These are phyloP conservation scores for Megalops atlanticus DNA, from an alignment of 2,113 vertebrate species.

Conservation along the genomic window DNA sequence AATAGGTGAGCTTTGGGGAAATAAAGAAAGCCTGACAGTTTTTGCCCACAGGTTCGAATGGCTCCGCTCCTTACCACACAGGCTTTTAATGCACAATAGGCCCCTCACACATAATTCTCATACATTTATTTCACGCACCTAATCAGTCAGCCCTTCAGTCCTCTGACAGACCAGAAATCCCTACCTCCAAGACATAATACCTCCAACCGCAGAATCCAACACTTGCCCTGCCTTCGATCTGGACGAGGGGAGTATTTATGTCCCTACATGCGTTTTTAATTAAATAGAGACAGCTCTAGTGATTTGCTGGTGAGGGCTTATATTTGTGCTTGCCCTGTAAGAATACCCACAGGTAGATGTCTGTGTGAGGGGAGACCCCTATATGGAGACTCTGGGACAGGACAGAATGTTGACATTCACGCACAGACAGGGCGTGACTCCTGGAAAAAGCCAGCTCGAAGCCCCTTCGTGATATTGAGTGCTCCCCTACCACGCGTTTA, in stretches of 20 bases:
- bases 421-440: constrained; percentile 36
- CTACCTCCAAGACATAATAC: constrained; percentile 42
- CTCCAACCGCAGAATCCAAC: constrained; percentile 49
- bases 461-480: constrained; percentile 44
- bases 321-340: constrained; percentile 40
- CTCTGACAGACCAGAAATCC: constrained; percentile 45
- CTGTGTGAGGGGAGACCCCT: constrained; percentile 10
- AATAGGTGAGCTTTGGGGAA: constrained; percentile 49
- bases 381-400: constrained; percentile 33
- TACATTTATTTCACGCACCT: constrained; percentile 56
- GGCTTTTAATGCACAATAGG: constrained; percentile 41
- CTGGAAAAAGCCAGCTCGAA: constrained; percentile 40
- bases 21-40: constrained; percentile 49
- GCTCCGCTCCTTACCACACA: constrained; percentile 51
- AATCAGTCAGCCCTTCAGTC: constrained; percentile 69
- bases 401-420: constrained; percentile 47
- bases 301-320: constrained; percentile 37
- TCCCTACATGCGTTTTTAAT: constrained; percentile 50
- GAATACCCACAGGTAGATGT: constrained; percentile 35
- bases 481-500: constrained; percentile 40
- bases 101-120: constrained; percentile 55
- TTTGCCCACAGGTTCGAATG: constrained; percentile 55
- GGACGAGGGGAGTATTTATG: constrained; percentile 35
- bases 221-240: constrained; percentile 37
- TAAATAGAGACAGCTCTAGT: constrained; percentile 50